Evolutionary conservation across 2,888 invertebrate species (phyloP).

Genomic region (Taphrorychus bicolor): DNA sequence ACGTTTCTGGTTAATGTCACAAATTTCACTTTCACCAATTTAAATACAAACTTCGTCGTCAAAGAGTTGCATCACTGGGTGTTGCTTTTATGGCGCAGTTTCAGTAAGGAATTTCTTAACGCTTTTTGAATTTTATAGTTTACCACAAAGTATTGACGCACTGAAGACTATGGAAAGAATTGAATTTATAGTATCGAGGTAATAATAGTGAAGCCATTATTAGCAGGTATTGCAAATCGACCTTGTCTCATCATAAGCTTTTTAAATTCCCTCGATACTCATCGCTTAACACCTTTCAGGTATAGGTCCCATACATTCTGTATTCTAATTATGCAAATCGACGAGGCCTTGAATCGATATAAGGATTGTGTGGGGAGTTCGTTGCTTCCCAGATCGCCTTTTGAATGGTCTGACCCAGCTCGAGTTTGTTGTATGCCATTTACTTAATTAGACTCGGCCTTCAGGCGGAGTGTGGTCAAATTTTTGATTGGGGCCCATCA

Average conservation of each 20-base stretch:
- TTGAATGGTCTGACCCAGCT: conserved; percentile 7
- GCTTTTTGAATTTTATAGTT: background rate
- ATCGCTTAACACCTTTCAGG: conserved; percentile 10
- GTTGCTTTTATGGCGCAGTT: background rate
- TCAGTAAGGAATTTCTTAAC: background rate
- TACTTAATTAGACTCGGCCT: background rate
- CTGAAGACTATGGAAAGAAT: no score
- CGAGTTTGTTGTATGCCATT: background rate
- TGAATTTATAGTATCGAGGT: no score
- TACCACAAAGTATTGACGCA: no score
- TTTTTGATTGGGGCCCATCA: background rate
- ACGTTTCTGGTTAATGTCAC: background rate
- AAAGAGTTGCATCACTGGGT: background rate
- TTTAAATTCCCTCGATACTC: background rate
- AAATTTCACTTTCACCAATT: background rate
- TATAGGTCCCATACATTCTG: conserved; percentile 6
- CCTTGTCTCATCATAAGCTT: background rate
- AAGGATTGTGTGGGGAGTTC: conserved; percentile 22
- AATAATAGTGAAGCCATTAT: no score
- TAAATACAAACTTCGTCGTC: background rate
- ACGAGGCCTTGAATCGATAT: conserved; percentile 28
- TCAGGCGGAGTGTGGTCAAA: background rate
- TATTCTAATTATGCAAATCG: conserved; percentile 26
- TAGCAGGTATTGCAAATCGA: no score
- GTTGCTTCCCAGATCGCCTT: conserved; percentile 22